Base-by-base conservation (phyloP, 2,797 vertebrate species). In the Phataginus tricuspis region DNA sequence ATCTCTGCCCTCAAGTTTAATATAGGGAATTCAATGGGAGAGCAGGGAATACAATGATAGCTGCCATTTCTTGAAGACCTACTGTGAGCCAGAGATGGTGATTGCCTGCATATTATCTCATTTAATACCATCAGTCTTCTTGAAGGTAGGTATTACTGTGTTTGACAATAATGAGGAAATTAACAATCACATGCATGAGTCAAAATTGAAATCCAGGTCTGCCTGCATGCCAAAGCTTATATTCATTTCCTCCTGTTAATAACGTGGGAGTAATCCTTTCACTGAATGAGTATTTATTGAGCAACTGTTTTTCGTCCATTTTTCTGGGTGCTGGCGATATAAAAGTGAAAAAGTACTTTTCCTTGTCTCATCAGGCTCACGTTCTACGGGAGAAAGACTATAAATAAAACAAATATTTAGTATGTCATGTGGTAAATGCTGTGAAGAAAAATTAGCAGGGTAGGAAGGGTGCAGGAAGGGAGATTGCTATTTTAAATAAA, bases 151-250 rank as follows among this genome's bases (percentile, higher is more conserved):
- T 79, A 59, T 51, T 87, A n/a, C 18, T 77, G 71, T 64, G 16
- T 90, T 90, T 74, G 25, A 90, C 66, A 59, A 82, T 68, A 64
- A 91, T 78, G 37, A 90, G 23, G 42, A 91, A 88, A 88, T 91
- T 31, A 91, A 78, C 63, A 71, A 90, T 86, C 59, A 79, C 95
- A 90, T 59, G 34, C n/a, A 90, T 71, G 45, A 93, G 64, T 88
- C 34, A 66, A 90, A 95, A 75, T 0, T 63, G 59, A 87, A 96
- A 93, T 61, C 63, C 57, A 55, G n/a, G 39, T 74, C 57, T 94
- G 51, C 51, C 77, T 85, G n/a, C 39, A 74, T 14, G 57, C 49
- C n/a, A 53, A 66, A 37, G 34, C 16, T 94, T 71, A 55, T 68
- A 49, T 45, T 75, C 53, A 93, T 90, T 45, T 4, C 27, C 12